These are phyloP conservation scores for Calidris pygmaea DNA, from an alignment of 2,113 vertebrate genomes.

Conservation along the genomic window DNA sequence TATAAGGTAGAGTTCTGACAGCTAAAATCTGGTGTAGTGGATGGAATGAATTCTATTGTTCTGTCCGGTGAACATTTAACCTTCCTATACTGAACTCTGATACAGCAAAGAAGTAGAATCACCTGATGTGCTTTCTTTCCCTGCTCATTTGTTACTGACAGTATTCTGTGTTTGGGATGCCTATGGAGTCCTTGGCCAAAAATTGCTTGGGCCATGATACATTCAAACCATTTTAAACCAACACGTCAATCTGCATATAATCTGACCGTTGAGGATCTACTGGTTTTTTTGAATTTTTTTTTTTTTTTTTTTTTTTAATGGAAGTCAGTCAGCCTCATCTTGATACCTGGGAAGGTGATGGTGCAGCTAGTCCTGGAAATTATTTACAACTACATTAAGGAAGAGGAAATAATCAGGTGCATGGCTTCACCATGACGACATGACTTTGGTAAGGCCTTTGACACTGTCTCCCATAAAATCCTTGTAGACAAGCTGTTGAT, in stretches of 20 bases:
- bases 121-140: neutral
- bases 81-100: neutral
- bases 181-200: neutral
- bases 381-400: neutral
- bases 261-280: neutral
- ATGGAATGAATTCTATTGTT: neutral
- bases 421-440: neutral
- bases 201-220: neutral
- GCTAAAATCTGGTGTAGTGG: neutral
- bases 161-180: neutral
- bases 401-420: neutral
- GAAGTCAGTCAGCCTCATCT: neutral
- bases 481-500: neutral
- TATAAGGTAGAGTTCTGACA: neutral
- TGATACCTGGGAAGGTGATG: neutral
- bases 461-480: accelerated
- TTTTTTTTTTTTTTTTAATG: accelerated
- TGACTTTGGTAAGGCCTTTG: neutral
- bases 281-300: neutral
- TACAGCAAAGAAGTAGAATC: neutral
- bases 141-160: neutral
- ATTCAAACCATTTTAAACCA: neutral
- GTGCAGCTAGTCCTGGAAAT: neutral
- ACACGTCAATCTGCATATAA: neutral
- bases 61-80: neutral